Conservation (phyloP, 2,113 vertebrate genomes). For the Rhea americana region DNA sequence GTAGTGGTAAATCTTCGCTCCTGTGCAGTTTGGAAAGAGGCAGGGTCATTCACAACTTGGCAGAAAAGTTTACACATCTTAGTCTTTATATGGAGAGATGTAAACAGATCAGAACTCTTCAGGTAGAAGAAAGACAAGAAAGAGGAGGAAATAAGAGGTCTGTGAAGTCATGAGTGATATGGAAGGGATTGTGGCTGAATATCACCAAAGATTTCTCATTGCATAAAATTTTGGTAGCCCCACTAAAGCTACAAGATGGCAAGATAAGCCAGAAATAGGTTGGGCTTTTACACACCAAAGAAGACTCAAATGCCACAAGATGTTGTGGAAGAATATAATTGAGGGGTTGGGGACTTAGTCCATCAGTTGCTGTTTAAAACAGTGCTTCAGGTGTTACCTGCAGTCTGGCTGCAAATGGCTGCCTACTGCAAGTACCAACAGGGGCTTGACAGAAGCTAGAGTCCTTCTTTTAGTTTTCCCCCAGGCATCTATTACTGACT, state of each 20-base stretch:
- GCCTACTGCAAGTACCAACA: not conserved
- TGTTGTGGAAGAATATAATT: not conserved
- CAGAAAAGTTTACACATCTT: not conserved
- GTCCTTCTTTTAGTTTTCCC: not conserved
- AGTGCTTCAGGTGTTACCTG: not conserved
- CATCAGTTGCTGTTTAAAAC: not conserved
- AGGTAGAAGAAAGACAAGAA: not conserved
- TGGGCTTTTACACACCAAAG: not conserved
- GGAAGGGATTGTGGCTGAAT: not conserved
- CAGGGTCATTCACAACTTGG: not conserved
- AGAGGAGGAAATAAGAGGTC: not conserved
- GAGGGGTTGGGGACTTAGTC: not conserved
- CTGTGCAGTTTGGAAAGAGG: not conserved
- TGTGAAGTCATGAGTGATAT: not conserved
- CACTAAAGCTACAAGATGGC: not conserved
- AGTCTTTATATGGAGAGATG: not conserved
- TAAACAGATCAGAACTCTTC: not conserved
- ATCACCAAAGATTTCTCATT: not conserved
- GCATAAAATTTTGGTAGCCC: not conserved
- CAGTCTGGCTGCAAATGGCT: not conserved
- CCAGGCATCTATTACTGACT: not conserved
- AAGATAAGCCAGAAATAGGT: not conserved
- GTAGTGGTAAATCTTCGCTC: not conserved
- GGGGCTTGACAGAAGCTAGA: not conserved
- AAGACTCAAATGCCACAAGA: not conserved